Evolutionary conservation across 2,888 invertebrate genomes (phyloP).

Genomic region (Lomographa bimaculata): DNA sequence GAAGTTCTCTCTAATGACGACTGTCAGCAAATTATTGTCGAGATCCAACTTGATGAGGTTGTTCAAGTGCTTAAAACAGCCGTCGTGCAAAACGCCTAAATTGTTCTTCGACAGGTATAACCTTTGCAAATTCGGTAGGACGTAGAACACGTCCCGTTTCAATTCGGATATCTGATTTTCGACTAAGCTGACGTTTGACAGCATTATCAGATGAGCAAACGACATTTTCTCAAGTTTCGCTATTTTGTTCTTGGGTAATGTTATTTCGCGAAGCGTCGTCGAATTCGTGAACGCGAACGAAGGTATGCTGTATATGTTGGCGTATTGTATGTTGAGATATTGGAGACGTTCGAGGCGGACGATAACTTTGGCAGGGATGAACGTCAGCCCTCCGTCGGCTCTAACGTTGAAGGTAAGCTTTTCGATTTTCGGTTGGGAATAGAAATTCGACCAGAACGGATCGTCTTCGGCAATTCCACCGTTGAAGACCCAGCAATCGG

Average conservation of each 20-base stretch:
- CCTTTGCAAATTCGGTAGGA: conserved; percentile 88
- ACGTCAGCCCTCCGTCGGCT: conserved; percentile 86
- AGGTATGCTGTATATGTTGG: conserved; percentile 87
- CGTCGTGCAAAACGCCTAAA: conserved; percentile 92
- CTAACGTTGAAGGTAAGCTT: conserved; percentile 88
- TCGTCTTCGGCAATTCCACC: conserved; percentile 88
- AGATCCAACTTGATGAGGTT: conserved; percentile 92
- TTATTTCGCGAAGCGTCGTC: conserved; percentile 86
- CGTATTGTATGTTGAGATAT: conserved; percentile 88
- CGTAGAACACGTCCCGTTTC: conserved; percentile 89
- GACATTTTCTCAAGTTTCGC: conserved; percentile 87
- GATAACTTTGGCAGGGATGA: conserved; percentile 88
- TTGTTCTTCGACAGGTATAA: conserved; percentile 93
- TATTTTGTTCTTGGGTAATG: conserved; percentile 88
- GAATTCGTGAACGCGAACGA: conserved; percentile 91
- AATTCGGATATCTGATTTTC: conserved; percentile 91
- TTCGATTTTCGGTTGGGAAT: conserved; percentile 87
- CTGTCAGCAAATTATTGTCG: conserved; percentile 89
- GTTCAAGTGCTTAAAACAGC: conserved; percentile 89
- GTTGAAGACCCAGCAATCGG: conserved; percentile 91
- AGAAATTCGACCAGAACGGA: conserved; percentile 89
- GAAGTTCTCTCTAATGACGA: conserved; percentile 90
- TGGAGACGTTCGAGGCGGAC: conserved; percentile 86
- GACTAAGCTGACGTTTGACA: conserved; percentile 88
- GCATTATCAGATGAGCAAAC: conserved; percentile 88